Evolutionary conservation across 2,113 vertebrate species (phyloP).

Genomic region (Irena cyanogastra): DNA sequence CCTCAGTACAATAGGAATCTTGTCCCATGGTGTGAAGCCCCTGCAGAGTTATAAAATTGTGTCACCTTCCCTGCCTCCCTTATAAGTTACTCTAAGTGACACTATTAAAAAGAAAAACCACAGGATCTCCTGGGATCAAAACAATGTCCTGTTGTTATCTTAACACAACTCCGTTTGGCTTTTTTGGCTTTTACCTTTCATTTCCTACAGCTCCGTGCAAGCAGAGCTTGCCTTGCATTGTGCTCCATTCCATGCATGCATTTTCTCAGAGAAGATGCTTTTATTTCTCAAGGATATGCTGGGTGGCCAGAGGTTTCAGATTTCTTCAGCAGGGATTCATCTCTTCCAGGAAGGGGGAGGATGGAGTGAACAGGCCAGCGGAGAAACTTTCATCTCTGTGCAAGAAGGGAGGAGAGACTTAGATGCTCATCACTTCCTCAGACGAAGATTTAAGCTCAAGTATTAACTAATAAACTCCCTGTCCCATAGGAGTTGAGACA

Average conservation of each 20-base stretch:
- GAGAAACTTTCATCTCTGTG: background rate
- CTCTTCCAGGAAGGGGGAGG: background rate
- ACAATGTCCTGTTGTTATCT: conserved; percentile 54
- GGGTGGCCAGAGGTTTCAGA: conserved; percentile 32
- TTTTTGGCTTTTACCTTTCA: conserved; percentile 14
- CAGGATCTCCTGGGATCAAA: conserved; percentile 53
- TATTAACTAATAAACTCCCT: conserved; percentile 37
- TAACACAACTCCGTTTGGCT: conserved; percentile 3
- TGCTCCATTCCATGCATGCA: conserved; percentile 1
- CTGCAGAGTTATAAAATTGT: conserved; percentile 65
- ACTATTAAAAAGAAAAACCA: conserved; percentile 48
- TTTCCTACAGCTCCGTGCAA: conserved; percentile 11
- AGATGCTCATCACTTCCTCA: conserved; percentile 3
- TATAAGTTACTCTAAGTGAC: conserved; percentile 57
- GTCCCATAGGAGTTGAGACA: background rate
- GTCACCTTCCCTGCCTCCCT: conserved; percentile 50
- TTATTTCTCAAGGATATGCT: conserved; percentile 24
- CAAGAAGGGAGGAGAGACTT: conserved; percentile 12
- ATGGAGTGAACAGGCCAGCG: background rate
- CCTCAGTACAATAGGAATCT: conserved; percentile 63
- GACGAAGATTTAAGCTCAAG: background rate
- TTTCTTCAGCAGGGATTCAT: conserved; percentile 36
- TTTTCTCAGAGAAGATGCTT: conserved; percentile 45
- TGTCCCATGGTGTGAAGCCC: conserved; percentile 69
- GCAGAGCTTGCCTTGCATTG: background rate